Evolutionary conservation across 2,113 vertebrate genomes (phyloP).

Genomic region (Damaliscus lunatus): DNA sequence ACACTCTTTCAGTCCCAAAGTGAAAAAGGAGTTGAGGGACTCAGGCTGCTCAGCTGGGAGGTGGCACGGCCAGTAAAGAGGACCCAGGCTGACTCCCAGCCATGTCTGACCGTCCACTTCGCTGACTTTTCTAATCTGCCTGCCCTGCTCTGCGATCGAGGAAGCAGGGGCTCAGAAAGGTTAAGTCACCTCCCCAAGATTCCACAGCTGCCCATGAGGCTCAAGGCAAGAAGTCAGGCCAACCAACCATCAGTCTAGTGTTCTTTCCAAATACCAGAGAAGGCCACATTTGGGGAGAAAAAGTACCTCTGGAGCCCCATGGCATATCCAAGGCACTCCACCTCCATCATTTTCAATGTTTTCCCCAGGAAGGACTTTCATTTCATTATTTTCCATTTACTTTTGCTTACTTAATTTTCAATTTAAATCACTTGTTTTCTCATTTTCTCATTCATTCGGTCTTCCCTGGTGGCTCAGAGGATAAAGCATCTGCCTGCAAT

Average conservation of each 20-base stretch:
- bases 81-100: not conserved
- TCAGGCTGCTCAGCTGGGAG: not conserved
- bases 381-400: not conserved
- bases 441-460: not conserved
- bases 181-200: not conserved
- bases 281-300: not conserved
- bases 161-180: not conserved
- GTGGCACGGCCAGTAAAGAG: fast-evolving
- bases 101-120: too few relatives aligned
- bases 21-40: not conserved
- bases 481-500: not conserved
- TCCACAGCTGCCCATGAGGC: not conserved
- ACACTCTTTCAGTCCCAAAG: not conserved
- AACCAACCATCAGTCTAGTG: not conserved
- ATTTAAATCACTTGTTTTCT: not conserved
- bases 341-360: not conserved
- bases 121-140: not conserved
- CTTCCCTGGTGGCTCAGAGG: not conserved
- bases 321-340: not conserved
- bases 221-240: not conserved
- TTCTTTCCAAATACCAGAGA: not conserved
- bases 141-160: not conserved
- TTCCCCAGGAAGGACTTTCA: not conserved
- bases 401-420: not conserved
- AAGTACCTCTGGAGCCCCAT: not conserved